phyloP scores from a whole-genome alignment of 2,888 invertebrate species.

The Lithophane leautieri region DNA sequence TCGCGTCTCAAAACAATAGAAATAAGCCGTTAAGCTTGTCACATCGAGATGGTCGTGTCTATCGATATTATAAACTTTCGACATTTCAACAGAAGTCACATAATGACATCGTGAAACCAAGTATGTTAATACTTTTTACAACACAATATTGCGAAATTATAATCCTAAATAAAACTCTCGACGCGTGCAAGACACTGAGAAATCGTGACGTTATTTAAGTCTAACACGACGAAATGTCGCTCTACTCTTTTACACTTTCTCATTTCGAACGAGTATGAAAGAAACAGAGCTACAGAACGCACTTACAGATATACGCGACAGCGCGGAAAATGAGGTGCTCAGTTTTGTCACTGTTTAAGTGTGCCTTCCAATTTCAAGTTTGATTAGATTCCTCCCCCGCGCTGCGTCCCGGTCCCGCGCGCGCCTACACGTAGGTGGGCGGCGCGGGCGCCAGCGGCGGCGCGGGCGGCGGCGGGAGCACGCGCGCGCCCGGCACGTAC shows the following conservation, averaged over 20 bases:
- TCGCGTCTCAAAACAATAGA: slow-evolving; percentile 36
- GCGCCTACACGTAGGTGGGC: slow-evolving; percentile 78
- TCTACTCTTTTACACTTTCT: slow-evolving; percentile 25
- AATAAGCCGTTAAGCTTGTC: slow-evolving; percentile 44
- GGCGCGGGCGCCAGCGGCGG: slow-evolving; percentile 68
- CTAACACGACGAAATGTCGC: slow-evolving; percentile 17
- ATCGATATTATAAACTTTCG: slow-evolving; percentile 28
- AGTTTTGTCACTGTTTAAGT: neutral
- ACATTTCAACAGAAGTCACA: slow-evolving; percentile 50
- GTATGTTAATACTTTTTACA: slow-evolving; percentile 47
- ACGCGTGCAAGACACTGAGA: slow-evolving; percentile 45
- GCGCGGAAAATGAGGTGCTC: slow-evolving; percentile 18
- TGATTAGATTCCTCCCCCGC: neutral
- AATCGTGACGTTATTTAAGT: slow-evolving; percentile 30
- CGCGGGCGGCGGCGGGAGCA: slow-evolving; percentile 87
- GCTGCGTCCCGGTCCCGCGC: neutral
- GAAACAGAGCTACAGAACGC: slow-evolving; percentile 18
- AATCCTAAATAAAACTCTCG: slow-evolving; percentile 36
- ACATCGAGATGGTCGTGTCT: slow-evolving; percentile 36
- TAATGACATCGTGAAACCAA: slow-evolving; percentile 47
- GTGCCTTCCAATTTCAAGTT: slow-evolving; percentile 7
- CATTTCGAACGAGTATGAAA: slow-evolving; percentile 13
- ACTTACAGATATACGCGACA: slow-evolving; percentile 8
- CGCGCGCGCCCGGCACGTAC: slow-evolving; percentile 96
- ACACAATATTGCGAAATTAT: slow-evolving; percentile 48